These are phyloP conservation scores for Coptodon bakossiorum DNA, from an alignment of 2,113 vertebrate species.

Conservation along the genomic window DNA sequence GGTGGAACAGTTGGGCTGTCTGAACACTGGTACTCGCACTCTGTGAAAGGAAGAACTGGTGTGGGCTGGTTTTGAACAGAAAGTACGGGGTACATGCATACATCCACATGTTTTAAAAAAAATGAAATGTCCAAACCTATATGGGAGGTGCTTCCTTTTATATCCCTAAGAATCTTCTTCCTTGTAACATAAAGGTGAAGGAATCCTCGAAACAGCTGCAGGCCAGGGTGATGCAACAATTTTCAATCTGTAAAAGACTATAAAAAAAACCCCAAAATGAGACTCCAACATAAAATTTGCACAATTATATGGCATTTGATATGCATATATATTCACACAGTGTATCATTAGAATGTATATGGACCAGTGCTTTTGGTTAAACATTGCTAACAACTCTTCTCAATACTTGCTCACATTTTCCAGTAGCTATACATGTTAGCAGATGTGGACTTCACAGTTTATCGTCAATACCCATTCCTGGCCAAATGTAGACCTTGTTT, in stretches of 20 bases:
- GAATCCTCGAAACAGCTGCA: not conserved
- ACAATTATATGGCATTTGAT: not conserved
- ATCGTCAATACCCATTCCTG: not conserved
- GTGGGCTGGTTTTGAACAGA: not conserved
- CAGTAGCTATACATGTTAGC: not conserved
- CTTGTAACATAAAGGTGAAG: not conserved
- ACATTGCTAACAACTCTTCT: not conserved
- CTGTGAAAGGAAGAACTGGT: slow-evolving; percentile 7
- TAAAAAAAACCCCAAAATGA: not conserved
- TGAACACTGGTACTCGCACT: slow-evolving; percentile 7
- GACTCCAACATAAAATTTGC: not conserved
- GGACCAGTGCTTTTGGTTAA: not conserved
- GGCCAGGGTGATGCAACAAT: not conserved
- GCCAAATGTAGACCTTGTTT: not conserved
- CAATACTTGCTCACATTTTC: not conserved
- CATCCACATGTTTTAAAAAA: rapidly evolving
- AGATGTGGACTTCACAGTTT: not conserved
- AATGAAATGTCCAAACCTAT: not conserved
- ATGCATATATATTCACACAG: not conserved
- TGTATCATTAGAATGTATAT: not conserved
- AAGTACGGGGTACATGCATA: not conserved
- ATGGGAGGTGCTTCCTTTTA: not conserved
- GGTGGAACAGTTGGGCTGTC: slow-evolving; percentile 43
- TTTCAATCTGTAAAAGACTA: not conserved
- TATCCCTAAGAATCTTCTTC: not conserved